phyloP scores from a whole-genome alignment of 2,888 invertebrate species.

The Sphaerophoria taeniata region DNA sequence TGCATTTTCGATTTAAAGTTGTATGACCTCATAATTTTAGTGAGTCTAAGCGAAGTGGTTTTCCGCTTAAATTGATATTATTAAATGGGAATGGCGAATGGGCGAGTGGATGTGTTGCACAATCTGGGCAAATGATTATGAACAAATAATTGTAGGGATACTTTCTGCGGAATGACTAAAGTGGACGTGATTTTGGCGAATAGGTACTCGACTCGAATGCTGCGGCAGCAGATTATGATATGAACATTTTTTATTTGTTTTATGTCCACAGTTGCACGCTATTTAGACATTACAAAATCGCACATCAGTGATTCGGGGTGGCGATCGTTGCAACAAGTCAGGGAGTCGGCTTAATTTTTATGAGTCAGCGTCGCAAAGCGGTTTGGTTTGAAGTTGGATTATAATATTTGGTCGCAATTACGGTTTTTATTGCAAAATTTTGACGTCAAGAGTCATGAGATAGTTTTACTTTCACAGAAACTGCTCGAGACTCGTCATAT shows the following conservation, averaged over 20 bases:
- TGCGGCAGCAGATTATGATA: neutral
- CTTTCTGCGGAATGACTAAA: constrained; percentile 15
- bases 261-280: constrained; percentile 50
- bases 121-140: constrained; percentile 68
- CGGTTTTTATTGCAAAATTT: no score
- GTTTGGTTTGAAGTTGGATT: no score
- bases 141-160: constrained; percentile 64
- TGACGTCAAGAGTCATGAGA: no score
- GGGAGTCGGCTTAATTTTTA: no score
- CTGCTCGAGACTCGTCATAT: no score
- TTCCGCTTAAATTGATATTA: constrained; percentile 59
- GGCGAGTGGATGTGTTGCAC: constrained; percentile 48
- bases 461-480: no score
- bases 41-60: constrained; percentile 58
- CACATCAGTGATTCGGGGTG: constrained; percentile 12
- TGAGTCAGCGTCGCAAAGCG: no score
- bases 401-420: no score
- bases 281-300: constrained; percentile 55
- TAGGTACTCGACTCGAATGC: neutral
- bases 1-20: constrained; percentile 55
- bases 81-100: constrained; percentile 53
- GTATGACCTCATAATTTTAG: constrained; percentile 71
- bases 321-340: neutral
- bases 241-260: neutral
- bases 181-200: neutral